Evolutionary conservation across 2,797 vertebrate species (phyloP).

Genomic region (Karalla daura): DNA sequence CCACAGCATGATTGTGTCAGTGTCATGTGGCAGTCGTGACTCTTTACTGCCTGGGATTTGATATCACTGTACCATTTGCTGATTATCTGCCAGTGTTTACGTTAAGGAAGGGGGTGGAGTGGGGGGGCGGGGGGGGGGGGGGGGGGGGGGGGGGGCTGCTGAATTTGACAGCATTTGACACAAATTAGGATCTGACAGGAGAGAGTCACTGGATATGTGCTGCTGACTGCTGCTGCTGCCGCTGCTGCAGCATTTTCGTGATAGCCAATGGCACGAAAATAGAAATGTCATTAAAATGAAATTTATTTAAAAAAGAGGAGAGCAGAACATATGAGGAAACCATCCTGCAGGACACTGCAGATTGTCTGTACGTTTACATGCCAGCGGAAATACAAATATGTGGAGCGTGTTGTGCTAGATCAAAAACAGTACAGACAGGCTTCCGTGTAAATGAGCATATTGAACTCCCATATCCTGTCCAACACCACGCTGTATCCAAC

Average conservation of each 20-base stretch:
- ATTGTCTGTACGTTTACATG: background rate
- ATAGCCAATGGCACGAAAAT: background rate
- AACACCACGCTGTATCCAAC: constrained; percentile 47
- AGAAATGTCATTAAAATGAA: background rate
- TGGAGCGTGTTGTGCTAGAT: constrained; percentile 16
- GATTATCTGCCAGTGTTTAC: constrained; percentile 54
- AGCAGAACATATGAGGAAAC: background rate
- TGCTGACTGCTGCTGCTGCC: too few relatives aligned
- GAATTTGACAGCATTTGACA: constrained; percentile 48
- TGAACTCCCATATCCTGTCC: constrained; percentile 47
- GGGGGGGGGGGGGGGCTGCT: too few relatives aligned
- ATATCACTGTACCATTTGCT: constrained; percentile 49
- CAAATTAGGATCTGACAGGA: constrained; percentile 43
- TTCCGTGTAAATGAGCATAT: constrained; percentile 43
- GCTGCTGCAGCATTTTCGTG: constrained; percentile 2
- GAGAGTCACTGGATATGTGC: too few relatives aligned
- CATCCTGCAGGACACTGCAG: constrained; percentile 6
- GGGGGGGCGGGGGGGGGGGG: too few relatives aligned
- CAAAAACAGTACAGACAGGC: constrained; percentile 45
- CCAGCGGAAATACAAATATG: background rate
- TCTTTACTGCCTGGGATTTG: constrained; percentile 58
- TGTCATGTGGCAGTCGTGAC: constrained; percentile 89
- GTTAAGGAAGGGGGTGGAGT: constrained; percentile 34
- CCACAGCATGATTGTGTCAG: constrained; percentile 86
- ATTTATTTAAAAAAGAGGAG: constrained; percentile 11